Base-by-base conservation (phyloP, 2,797 vertebrate genomes). In the Eurystomus glaucurus region DNA sequence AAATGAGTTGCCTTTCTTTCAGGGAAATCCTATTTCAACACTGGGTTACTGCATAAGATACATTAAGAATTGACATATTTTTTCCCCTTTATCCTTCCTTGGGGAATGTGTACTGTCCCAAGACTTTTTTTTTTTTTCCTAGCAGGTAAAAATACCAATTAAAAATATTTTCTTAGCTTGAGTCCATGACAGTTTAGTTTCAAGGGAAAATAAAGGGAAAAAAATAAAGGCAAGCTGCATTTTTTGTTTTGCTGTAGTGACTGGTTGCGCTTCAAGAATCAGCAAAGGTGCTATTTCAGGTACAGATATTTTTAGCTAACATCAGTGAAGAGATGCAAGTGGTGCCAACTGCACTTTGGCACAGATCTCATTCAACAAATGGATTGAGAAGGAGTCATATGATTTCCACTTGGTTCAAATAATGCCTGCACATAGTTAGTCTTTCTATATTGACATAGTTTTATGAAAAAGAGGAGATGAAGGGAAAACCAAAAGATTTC, bases 61-160 rank as follows among this genome's bases (percentile, higher is more conserved):
- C 5, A 23, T 19, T 31, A 58, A 57, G n/a, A 51, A 60, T 52
- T 72, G 52, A 11, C 5, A 25, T 51, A 21, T 1, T 66, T 85
- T 74, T 0, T 3, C 5, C 5, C 28, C 21, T 61, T 94, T 86
- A 74, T 33, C 8, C 21, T 75, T 62, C 8, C 6, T 69, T 45
- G 7, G 3, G 15, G 15, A 84, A 19, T 18, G 4, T 0, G 0
- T 45, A 87, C 17, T 31, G 4, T 52, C 11, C 3, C 29, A 45
- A 43, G 19, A 10, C 26, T 43, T 46, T 46, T 55, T 31, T n/a
- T n/a, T 55, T 54, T 55, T 55, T 21, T 21, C 10, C 31, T 17
- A 55, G 11, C 29, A 55, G 55, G 55, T 57, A 57, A 23, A 57
- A 33, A 23, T 0, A 3, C 7, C n/a, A 45, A 7, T 31, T 37